These are phyloP conservation scores for Dryadula phaetusa DNA, from an alignment of 2,888 invertebrate species.

Conservation along the genomic window DNA sequence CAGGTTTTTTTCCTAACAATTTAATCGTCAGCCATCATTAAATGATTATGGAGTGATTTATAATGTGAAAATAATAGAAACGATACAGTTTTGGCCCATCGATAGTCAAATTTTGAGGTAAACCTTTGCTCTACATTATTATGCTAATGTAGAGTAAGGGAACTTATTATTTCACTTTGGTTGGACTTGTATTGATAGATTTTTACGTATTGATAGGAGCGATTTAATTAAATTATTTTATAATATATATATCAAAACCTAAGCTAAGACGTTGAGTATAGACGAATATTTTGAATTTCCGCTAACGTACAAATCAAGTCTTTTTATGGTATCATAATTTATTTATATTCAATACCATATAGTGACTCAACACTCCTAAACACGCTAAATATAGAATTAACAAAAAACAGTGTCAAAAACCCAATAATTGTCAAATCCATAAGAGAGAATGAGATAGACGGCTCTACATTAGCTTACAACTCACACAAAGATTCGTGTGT, in stretches of 20 bases:
- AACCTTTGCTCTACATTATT: not conserved
- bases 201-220: too few relatives aligned
- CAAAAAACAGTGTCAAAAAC: constrained; percentile 52
- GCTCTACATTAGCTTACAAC: constrained; percentile 48
- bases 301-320: not conserved
- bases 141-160: not conserved
- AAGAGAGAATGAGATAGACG: constrained; percentile 45
- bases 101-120: not conserved
- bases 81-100: not conserved
- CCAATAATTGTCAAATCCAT: constrained; percentile 69
- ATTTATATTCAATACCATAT: too few relatives aligned
- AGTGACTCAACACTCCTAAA: not conserved
- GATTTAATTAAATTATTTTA: not conserved
- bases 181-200: not conserved
- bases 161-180: not conserved
- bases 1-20: constrained; percentile 46
- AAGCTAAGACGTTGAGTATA: too few relatives aligned
- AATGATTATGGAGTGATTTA: constrained; percentile 36
- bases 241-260: too few relatives aligned
- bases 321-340: too few relatives aligned
- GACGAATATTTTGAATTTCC: not conserved
- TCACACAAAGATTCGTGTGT: constrained; percentile 52
- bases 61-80: constrained; percentile 32
- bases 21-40: constrained; percentile 43
- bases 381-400: not conserved